Base-by-base conservation (phyloP, 2,113 vertebrate genomes). In the Pyxicephalus adspersus region DNA sequence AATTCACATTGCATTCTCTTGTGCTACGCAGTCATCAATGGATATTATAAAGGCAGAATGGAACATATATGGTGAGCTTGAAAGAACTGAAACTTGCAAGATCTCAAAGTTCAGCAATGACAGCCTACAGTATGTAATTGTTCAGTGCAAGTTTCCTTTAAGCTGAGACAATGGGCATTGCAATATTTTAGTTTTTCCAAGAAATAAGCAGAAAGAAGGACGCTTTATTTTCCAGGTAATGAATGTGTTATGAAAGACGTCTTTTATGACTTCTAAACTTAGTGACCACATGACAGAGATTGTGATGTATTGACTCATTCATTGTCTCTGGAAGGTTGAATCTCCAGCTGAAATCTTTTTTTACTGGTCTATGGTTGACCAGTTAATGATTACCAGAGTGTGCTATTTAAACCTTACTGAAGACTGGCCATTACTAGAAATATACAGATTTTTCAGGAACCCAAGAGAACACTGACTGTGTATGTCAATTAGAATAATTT, bases 281-380 rank as follows among this genome's bases (percentile, higher is more conserved):
- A 67, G 76, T 29, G 20, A 57, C 11, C 63, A 67, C 64, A 78
- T 67, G 76, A 78, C 76, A 29, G 29, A 22, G 50, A 57, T 15
- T 26, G 18, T 57, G 61, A 67, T 26, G n/a, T 55, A 52, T 29
- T 78, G 76, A 77, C 61, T 77, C 63, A 77, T 64, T 66, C 66
- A 11, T 76, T 55, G 23, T 74, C 58, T 74, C 26, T 45, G 57
- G 34, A 38, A 60, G 28, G 23, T 29, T 34, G 60, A 65, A 50
- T 29, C 19, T 11, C 11, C 38, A 28, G 11, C 22, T 13, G 61
- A 31, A 31, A 55, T 19, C 20, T 19, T 18, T 9, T 45, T 66
- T 77, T 64, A 28, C 63, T 64, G 18, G 52, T 34, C 19, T 67
- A 54, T 31, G 60, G 9, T 31, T 65, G 19, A 52, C 60, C 29